phyloP scores from a whole-genome alignment of 2,797 vertebrate species.

The Danio aesculapii region DNA sequence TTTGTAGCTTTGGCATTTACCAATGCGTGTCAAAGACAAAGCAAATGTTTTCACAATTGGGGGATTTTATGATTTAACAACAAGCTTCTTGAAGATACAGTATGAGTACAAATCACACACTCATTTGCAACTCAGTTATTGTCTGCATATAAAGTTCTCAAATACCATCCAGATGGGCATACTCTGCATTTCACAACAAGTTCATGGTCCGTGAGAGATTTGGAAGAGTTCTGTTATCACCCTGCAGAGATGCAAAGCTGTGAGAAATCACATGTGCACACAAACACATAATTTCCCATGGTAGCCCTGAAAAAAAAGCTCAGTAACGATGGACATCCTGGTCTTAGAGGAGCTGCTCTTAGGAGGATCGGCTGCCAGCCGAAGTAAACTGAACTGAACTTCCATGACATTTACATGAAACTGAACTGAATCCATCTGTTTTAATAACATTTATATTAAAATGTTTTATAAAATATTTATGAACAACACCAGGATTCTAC shows the following conservation, averaged over 20 bases:
- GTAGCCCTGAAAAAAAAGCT: not conserved
- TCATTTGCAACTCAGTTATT: not conserved
- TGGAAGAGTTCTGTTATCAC: not conserved
- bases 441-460: too few species aligned
- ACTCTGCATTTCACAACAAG: not conserved
- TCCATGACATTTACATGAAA: too few species aligned
- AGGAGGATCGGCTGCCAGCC: too few species aligned
- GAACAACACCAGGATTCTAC: too few species aligned
- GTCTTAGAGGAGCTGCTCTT: too few species aligned
- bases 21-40: too few species aligned
- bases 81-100: not conserved
- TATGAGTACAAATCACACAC: not conserved
- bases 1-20: too few species aligned
- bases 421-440: too few species aligned
- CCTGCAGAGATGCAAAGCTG: not conserved
- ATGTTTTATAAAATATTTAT: too few species aligned
- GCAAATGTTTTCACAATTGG: too few species aligned
- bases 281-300: not conserved
- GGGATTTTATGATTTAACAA: not conserved
- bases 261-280: not conserved
- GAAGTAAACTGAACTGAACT: too few species aligned
- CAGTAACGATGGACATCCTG: too few species aligned
- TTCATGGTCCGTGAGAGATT: not conserved
- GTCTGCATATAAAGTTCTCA: not conserved
- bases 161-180: slow-evolving; percentile 7